A percentile compares a stretch with the other conserved stretches of the same genome.
phyloP scores from a whole-genome alignment of 2,113 vertebrate genomes.

The Balaeniceps rex region DNA sequence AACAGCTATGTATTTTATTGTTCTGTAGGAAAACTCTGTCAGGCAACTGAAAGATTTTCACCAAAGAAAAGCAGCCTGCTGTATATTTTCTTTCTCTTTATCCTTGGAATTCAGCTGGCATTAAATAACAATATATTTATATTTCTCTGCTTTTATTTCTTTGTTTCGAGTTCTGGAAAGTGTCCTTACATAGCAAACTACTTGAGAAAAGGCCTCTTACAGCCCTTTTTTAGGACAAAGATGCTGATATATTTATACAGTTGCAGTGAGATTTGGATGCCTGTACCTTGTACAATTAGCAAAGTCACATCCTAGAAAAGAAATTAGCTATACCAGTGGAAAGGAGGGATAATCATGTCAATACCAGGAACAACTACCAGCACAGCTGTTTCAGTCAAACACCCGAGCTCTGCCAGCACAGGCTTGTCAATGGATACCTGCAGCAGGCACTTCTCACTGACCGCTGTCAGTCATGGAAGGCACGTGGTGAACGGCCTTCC shows the following conservation, averaged over 20 bases:
- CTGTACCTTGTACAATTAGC: background rate
- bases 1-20: background rate
- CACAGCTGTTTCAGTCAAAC: background rate
- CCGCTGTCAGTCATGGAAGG: fast-evolving
- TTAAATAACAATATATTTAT: background rate
- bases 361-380: background rate
- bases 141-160: background rate
- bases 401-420: background rate
- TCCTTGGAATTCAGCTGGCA: background rate
- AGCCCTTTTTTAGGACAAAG: background rate
- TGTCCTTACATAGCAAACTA: background rate
- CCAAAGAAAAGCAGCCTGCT: background rate
- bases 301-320: background rate
- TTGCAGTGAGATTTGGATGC: background rate
- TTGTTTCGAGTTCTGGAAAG: background rate
- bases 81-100: background rate
- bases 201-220: background rate
- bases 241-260: background rate
- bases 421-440: background rate
- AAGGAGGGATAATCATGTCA: background rate
- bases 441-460: background rate
- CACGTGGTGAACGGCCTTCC: background rate
- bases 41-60: background rate
- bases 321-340: background rate
- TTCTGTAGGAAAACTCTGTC: background rate